Conservation (phyloP, 2,888 invertebrate genomes). For the Scaptomyza cyrtandrae region DNA sequence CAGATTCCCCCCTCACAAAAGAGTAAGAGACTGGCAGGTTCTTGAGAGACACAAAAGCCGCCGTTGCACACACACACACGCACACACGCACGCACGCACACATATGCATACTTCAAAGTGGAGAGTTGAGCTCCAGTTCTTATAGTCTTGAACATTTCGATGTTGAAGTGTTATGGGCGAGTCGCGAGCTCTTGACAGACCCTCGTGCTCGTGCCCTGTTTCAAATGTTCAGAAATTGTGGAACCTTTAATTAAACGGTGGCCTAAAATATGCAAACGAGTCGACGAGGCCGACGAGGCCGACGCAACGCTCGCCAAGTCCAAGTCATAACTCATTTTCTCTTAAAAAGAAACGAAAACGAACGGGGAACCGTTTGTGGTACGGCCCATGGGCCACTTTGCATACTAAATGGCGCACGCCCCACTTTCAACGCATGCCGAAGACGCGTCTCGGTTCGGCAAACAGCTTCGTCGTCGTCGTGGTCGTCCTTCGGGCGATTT, state of each 20-base stretch:
- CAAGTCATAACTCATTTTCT: conserved; percentile 83
- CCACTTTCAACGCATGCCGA: conserved; percentile 81
- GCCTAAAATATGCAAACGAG: conserved; percentile 85
- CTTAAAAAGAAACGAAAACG: conserved; percentile 9
- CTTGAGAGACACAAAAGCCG: conserved; percentile 62
- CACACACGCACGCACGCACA: conserved; percentile 4
- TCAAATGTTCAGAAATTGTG: conserved; percentile 73
- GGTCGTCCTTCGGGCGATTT: conserved; percentile 61
- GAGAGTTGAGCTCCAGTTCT: conserved; percentile 42
- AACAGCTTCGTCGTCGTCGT: conserved; percentile 8
- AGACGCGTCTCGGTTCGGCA: conserved; percentile 30
- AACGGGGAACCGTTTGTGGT: conserved; percentile 21
- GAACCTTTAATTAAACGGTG: conserved; percentile 84
- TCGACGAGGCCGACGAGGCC: conserved; percentile 42
- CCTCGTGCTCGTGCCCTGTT: conserved; percentile 80
- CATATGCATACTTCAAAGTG: conserved; percentile 23
- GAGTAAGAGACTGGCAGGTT: conserved; percentile 48
- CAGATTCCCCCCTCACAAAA: conserved; percentile 1
- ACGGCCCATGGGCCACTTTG: conserved; percentile 79
- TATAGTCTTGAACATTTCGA: conserved; percentile 24
- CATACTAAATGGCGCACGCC: conserved; percentile 82
- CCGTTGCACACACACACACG: conserved; percentile 33
- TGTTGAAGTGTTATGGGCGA: conserved; percentile 63
- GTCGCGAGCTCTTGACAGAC: conserved; percentile 76
- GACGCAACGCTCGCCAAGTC: conserved; percentile 59